A percentile compares a stretch with the other conserved stretches of the same genome.
phyloP scores from a whole-genome alignment of 2,113 vertebrate species.

The Chascanopsetta lugubris region DNA sequence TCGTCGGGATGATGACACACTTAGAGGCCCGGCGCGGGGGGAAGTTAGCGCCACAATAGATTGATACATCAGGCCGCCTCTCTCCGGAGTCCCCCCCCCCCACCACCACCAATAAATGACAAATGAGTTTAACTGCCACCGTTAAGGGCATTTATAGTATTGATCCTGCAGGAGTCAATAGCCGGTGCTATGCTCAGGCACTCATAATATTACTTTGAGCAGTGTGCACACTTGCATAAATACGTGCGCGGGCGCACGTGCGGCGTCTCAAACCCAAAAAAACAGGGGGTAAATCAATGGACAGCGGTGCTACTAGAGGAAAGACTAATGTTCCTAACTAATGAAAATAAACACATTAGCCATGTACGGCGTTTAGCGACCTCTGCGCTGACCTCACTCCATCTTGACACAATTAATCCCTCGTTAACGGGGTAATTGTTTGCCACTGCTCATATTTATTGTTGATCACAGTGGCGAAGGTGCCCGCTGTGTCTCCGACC shows the following conservation, averaged over 20 bases:
- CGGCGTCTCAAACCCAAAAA: conserved; percentile 48
- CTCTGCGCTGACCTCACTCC: conserved; percentile 77
- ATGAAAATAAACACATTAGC: conserved; percentile 89
- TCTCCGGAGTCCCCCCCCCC: conserved; percentile 69
- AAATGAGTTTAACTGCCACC: conserved; percentile 86
- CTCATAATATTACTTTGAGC: conserved; percentile 92
- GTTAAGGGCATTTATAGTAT: conserved; percentile 86
- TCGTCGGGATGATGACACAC: conserved; percentile 73
- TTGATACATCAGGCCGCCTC: conserved; percentile 86
- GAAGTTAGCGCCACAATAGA: conserved; percentile 60
- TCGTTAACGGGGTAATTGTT: conserved; percentile 84
- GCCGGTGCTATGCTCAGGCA: conserved; percentile 84
- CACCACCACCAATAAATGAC: conserved; percentile 82
- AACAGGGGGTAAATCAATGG: conserved; percentile 83
- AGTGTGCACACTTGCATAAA: conserved; percentile 66
- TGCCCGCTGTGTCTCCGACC: conserved; percentile 64
- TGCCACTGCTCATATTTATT: conserved; percentile 83
- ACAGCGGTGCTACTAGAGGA: conserved; percentile 86
- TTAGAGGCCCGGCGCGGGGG: conserved; percentile 58
- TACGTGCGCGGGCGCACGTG: conserved; percentile 44
- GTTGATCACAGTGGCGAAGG: conserved; percentile 78
- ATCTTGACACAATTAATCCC: conserved; percentile 84
- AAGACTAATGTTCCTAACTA: conserved; percentile 89
- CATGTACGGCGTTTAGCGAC: conserved; percentile 73
- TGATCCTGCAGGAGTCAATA: conserved; percentile 90